Evolutionary conservation across 2,888 invertebrate genomes (phyloP).

Genomic region (Lathronympha strigana): DNA sequence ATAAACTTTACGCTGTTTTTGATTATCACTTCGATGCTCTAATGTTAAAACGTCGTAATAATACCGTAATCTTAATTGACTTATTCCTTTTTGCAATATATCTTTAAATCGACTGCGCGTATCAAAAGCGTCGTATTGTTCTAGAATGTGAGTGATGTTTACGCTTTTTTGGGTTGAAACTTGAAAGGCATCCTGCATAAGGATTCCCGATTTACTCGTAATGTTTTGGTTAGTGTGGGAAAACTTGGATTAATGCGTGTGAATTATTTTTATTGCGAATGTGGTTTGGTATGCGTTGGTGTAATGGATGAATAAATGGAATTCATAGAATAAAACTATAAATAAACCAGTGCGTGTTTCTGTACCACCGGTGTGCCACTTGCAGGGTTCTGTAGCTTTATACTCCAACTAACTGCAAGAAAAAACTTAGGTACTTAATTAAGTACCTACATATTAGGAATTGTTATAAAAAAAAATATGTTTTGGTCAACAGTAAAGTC

Average conservation of each 20-base stretch:
- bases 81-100: slow-evolving; percentile 1
- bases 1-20: slow-evolving; percentile 23
- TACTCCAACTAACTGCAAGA: too few relatives aligned
- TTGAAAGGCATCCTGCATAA: slow-evolving; percentile 51
- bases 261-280: slow-evolving; percentile 39
- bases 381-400: too few relatives aligned
- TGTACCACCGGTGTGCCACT: too few relatives aligned
- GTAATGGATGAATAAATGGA: neutral
- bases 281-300: neutral
- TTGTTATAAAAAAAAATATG: too few relatives aligned
- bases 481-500: too few relatives aligned
- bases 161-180: slow-evolving; percentile 13
- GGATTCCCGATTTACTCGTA: slow-evolving; percentile 64
- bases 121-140: slow-evolving; percentile 8
- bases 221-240: slow-evolving; percentile 54
- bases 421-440: too few relatives aligned
- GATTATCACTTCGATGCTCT: neutral
- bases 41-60: slow-evolving; percentile 4
- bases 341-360: too few relatives aligned
- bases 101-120: neutral
- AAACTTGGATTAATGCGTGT: slow-evolving; percentile 48
- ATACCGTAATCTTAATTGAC: neutral
- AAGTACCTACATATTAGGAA: too few relatives aligned
- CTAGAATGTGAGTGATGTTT: neutral
- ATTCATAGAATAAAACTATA: too few relatives aligned